These are phyloP conservation scores for Tetragnatha montana DNA, from an alignment of 2,888 invertebrate genomes.

Conservation along the genomic window DNA sequence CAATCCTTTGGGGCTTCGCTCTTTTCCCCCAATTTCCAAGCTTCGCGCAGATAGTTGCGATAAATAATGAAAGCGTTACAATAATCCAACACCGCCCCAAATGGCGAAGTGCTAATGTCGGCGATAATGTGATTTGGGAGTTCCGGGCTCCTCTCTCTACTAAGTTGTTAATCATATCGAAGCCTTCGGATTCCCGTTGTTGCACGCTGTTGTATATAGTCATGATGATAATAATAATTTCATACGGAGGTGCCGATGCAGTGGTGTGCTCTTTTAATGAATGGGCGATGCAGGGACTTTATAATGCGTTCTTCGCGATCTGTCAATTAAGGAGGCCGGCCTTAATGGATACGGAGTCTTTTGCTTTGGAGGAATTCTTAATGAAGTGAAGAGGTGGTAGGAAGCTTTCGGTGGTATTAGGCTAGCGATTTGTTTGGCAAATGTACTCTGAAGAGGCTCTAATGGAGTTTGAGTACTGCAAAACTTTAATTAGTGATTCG, in stretches of 20 bases:
- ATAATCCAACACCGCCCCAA: conserved; percentile 67
- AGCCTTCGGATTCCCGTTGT: conserved; percentile 30
- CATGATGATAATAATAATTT: conserved; percentile 49
- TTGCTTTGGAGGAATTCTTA: conserved; percentile 57
- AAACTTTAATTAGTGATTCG: conserved; percentile 41
- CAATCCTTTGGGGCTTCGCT: conserved; percentile 51
- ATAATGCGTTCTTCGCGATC: conserved; percentile 57
- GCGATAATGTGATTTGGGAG: conserved; percentile 69
- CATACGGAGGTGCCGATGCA: conserved; percentile 37
- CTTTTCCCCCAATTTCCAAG: conserved; percentile 55
- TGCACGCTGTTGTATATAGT: conserved; percentile 31
- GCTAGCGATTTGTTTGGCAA: conserved; percentile 35
- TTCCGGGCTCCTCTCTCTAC: background rate
- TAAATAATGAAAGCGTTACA: conserved; percentile 71
- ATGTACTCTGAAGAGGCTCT: conserved; percentile 20
- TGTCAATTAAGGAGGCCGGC: conserved; percentile 64
- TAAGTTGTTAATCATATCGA: conserved; percentile 60
- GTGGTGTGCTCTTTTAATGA: conserved; percentile 63
- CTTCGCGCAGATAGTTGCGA: conserved; percentile 57
- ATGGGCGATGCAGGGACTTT: conserved; percentile 53
- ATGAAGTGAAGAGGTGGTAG: conserved; percentile 54
- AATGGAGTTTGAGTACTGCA: conserved; percentile 46
- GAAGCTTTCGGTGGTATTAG: conserved; percentile 25
- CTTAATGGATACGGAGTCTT: conserved; percentile 67
- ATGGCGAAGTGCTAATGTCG: conserved; percentile 70